Percentiles rank a stretch among this genome's conserved stretches.
Conservation (phyloP, 30 jellyfish, hydroid and myxozoan species). For the Pelagia noctiluca region DNA sequence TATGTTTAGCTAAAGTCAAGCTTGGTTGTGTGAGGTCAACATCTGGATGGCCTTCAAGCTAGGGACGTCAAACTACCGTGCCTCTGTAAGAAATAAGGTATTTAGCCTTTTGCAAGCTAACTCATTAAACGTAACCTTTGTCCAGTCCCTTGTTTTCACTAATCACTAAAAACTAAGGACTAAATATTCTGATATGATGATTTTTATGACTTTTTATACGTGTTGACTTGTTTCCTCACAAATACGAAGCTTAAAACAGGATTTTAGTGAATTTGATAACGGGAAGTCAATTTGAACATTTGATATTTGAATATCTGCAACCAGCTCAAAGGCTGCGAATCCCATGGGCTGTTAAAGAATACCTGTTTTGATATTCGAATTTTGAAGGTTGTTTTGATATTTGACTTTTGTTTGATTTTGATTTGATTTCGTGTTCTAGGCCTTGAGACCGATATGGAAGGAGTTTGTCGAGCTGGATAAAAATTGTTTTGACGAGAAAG, state of each 20-base stretch:
- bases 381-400: not conserved
- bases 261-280: not conserved
- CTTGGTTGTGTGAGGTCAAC: too few relatives aligned
- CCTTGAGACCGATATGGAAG: slow-evolving; percentile 75
- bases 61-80: too few relatives aligned
- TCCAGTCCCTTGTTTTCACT: too few relatives aligned
- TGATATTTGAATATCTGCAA: not conserved
- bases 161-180: too few relatives aligned
- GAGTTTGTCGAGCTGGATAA: slow-evolving; percentile 68
- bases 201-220: too few relatives aligned
- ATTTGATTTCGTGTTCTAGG: slow-evolving; percentile 38
- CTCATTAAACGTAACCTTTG: too few relatives aligned
- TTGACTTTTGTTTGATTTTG: not conserved
- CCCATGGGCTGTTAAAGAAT: not conserved
- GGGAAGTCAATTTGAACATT: not conserved
- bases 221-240: too few relatives aligned
- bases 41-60: too few relatives aligned
- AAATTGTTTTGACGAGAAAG: slow-evolving; percentile 35
- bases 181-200: too few relatives aligned
- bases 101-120: too few relatives aligned
- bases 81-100: too few relatives aligned
- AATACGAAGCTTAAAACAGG: too few relatives aligned
- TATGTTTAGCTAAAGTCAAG: not conserved
- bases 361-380: not conserved
- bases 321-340: not conserved